Base-by-base conservation (phyloP, 2,888 invertebrate genomes). In the Noctua comes region DNA sequence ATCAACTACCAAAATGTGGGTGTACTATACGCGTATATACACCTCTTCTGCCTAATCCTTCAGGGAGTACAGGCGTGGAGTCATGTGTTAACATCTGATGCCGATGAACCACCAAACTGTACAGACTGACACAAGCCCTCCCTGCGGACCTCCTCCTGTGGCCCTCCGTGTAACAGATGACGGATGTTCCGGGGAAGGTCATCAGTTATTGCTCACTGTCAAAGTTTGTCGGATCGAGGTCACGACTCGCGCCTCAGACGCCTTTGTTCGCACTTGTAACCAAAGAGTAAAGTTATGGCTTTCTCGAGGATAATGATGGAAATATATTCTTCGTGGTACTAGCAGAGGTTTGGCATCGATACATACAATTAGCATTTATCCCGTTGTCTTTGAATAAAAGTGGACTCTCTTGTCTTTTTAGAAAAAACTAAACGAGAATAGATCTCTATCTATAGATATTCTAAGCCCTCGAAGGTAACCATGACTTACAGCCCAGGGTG, bases 161-260 rank as follows among this genome's bases (percentile, higher is more conserved):
- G 21, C 21, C 7, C 46, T 54, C 40, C 71, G 48, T 73, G 74
- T 82, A 66, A 48, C 21, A 68, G 68, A 86, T 86, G 82, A 86
- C 76, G 87, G 76, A 86, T 86, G 76, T 76, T n/a, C 27, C 18
- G 24, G 16, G 27, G 73, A 27, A 48, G 78, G 65, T 68, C 78
- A 68, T 65, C 71, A 68, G 79, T 76, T 77, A 79, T 81, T 77
- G 72, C 73, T 86, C 84, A 73, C 74, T 75, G 86, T 76, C 77
- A 64, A 77, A 86, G 36, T 84, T 79, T n/a, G 40, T 27, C 65
- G 68, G 48, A 13, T 31, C 74, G 77, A 80, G 79, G 82, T 84
- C 86, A n/a, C 51, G 40, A 2, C 24, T 64, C 46, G 21, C 65
- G 40, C 72, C 66, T 54, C 46, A 73, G 66, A 18, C 70, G 31